Percentiles rank a stretch among this genome's conserved stretches.
phyloP scores from a whole-genome alignment of 2,888 invertebrate genomes.

The Caenorhabditis sulstoni region DNA sequence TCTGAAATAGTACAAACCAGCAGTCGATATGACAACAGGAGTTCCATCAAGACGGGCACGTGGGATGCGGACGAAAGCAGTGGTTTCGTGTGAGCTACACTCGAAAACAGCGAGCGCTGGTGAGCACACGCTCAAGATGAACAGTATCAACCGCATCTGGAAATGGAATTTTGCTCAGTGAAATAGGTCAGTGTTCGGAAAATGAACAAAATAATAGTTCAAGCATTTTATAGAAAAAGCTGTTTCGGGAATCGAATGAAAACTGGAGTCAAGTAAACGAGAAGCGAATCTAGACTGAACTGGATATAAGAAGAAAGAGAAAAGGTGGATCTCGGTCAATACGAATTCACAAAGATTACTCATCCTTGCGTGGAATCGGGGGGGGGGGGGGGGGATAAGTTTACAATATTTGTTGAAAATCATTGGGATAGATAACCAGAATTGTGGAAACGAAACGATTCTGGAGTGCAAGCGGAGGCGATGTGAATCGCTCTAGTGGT shows the following conservation, averaged over 20 bases:
- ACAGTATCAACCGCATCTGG: slow-evolving; percentile 20
- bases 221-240: slow-evolving; percentile 5
- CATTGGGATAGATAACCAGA: no score
- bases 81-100: slow-evolving; percentile 74
- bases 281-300: slow-evolving; percentile 11
- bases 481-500: slow-evolving; percentile 26
- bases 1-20: slow-evolving; percentile 64
- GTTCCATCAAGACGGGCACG: slow-evolving; percentile 80
- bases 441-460: not conserved
- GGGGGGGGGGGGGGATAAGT: not conserved
- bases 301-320: slow-evolving; percentile 6
- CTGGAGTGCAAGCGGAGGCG: not conserved
- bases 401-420: not conserved
- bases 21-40: slow-evolving; percentile 80
- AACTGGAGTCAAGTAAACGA: not conserved
- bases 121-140: slow-evolving; percentile 15
- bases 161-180: not conserved
- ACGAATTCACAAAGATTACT: no score
- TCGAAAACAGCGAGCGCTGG: slow-evolving; percentile 59
- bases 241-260: not conserved
- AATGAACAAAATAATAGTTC: slow-evolving; percentile 10
- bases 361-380: no score
- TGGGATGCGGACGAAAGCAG: slow-evolving; percentile 79
- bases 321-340: not conserved
- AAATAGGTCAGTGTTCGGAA: no score